Conservation (phyloP, 2,113 vertebrate species). For the Acrocephalus kingi region DNA sequence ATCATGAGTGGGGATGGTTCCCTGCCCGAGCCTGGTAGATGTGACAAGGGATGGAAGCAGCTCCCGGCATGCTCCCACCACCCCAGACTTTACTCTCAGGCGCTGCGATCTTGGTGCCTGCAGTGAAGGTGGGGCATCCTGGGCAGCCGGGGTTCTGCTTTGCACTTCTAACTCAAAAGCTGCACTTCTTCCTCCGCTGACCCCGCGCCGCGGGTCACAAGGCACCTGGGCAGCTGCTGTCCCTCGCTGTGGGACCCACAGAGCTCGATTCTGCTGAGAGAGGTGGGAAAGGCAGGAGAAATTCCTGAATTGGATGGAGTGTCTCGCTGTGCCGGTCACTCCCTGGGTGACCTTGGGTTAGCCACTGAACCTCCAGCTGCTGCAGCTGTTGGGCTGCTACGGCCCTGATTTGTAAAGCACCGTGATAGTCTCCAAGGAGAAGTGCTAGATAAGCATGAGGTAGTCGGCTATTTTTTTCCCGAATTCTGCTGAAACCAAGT, state of each 20-base stretch:
- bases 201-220: background rate
- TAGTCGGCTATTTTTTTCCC: background rate
- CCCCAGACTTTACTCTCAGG: background rate
- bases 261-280: background rate
- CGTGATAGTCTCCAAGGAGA: background rate
- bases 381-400: background rate
- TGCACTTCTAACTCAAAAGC: background rate
- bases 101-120: background rate
- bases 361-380: background rate
- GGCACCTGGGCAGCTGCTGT: background rate
- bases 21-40: background rate
- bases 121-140: background rate
- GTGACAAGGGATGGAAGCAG: background rate
- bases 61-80: background rate
- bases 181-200: background rate
- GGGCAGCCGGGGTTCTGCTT: background rate
- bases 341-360: constrained; percentile 14
- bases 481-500: background rate
- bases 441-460: constrained; percentile 1
- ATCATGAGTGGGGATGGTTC: background rate
- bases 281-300: background rate
- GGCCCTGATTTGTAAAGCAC: background rate
- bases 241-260: background rate
- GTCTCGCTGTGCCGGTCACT: background rate
- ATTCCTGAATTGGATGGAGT: background rate